phyloP scores from a whole-genome alignment of 92 coral and sea anemone genomes.

The Desmophyllum pertusum region DNA sequence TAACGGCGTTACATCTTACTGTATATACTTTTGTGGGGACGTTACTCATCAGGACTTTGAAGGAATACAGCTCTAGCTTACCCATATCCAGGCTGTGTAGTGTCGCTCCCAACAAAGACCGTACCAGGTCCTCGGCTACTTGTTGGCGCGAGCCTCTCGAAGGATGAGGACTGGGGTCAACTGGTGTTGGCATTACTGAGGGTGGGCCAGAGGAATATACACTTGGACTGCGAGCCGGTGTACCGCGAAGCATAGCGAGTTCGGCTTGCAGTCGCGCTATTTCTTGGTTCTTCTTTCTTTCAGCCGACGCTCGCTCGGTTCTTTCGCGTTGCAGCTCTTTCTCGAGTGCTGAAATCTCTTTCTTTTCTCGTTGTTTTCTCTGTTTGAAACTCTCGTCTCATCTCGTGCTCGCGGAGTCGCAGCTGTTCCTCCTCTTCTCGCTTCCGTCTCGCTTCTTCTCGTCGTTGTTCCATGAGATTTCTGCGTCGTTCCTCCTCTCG shows the following conservation, averaged over 20 bases:
- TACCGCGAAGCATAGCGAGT: conserved; percentile 43
- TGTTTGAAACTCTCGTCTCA: conserved; percentile 51
- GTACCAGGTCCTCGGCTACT: conserved; percentile 37
- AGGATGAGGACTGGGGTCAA: conserved; percentile 72
- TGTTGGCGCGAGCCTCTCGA: conserved; percentile 54
- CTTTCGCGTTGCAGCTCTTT: conserved; percentile 64
- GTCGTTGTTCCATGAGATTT: conserved; percentile 47
- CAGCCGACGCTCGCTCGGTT: conserved; percentile 45
- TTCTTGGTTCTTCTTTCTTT: conserved; percentile 63
- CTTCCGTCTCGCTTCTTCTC: conserved; percentile 62
- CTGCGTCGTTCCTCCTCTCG: conserved; percentile 71
- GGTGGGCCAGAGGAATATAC: conserved; percentile 36
- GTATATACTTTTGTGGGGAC: no score
- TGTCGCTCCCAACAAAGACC: conserved; percentile 52
- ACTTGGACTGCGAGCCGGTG: conserved; percentile 35
- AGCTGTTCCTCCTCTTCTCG: conserved; percentile 50
- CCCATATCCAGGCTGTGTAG: conserved; percentile 52
- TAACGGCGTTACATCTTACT: no score
- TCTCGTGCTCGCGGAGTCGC: conserved; percentile 53
- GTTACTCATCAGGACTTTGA: no score
- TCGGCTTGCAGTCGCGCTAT: conserved; percentile 61
- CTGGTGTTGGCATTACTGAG: conserved; percentile 44
- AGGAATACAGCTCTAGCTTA: conserved; percentile 22
- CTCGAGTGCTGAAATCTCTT: conserved; percentile 55
- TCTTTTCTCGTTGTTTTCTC: conserved; percentile 56